Evolutionary conservation across 37 sponge, comb jelly and placozoan species (phyloP), one percentile per base, ranked within the genome.

Genomic region (Dysidea cf. avara): DNA sequence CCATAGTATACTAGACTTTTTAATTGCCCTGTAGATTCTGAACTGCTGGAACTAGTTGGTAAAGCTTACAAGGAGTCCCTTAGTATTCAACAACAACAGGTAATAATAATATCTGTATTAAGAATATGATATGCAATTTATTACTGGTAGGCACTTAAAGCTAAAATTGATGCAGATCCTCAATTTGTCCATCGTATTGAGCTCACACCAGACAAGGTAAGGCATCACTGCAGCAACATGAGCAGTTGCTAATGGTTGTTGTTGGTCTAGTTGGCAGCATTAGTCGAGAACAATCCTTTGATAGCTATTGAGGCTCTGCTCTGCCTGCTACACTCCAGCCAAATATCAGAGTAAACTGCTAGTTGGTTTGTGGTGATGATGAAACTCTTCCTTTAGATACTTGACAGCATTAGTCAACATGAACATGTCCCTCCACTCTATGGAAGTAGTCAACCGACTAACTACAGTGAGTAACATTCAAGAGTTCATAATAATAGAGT

Each of bases 381-480:
- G 5, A 71, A 1, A 31, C 6, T 7, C 33, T 34, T 28, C 31
- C 25, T 30, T 24, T 54, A 89, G 85, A 40, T 94, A 97, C 35
- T 79, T 93, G 29, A 77, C 84, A 30, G 83, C 88, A 14, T 81
- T 97, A 7, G 87, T 93, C 11, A 90, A 90, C 37, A 97, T 97
- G 98, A 92, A 97, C 29, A 90, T 97, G 89, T 87, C 86, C 25
- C 78, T 97, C 7, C 98, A 97, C 53, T 97, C 98, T 2, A 97
- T 97, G 89, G 98, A 97, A 71, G 98, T 97, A 11, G 85, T 90
- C 66, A 96, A 96, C 76, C 71, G 89, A 53, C 84, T 92, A 16
- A 92, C 93, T 28, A 83, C 81, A 3, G 89, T 87, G 68, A 51
- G 63, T 33, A 29, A n/a, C 22, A 39, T 28, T 4, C 1, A 6